Percentiles rank a stretch among this genome's conserved stretches.
Evolutionary conservation across 2,797 vertebrate genomes (phyloP).

Genomic region (Malurus leucopterus): DNA sequence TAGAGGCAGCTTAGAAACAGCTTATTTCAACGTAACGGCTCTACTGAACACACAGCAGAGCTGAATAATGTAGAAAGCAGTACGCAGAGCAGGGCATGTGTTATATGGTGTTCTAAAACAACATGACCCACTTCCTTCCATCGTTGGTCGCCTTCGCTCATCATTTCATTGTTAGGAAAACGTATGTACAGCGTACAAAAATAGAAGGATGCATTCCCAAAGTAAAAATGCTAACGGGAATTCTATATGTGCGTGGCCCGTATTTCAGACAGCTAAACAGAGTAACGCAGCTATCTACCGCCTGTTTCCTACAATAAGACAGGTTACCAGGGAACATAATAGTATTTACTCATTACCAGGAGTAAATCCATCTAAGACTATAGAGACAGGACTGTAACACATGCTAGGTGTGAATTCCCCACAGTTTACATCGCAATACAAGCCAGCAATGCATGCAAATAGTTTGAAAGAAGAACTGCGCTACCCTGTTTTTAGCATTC

Average conservation of each 20-base stretch:
- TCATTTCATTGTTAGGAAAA: not conserved
- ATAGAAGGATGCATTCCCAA: not conserved
- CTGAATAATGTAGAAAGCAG: not conserved
- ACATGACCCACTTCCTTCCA: not conserved
- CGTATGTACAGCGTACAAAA: not conserved
- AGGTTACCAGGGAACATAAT: not conserved
- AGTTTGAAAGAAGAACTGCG: not conserved
- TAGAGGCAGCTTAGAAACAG: not conserved
- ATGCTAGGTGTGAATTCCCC: not conserved
- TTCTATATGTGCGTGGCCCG: rapidly evolving
- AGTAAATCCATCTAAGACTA: not conserved
- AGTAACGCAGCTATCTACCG: not conserved
- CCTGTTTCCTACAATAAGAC: not conserved
- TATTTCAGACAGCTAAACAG: not conserved
- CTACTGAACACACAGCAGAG: not conserved
- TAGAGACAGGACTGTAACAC: not conserved
- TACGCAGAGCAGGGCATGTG: not conserved
- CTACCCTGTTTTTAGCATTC: constrained; percentile 90
- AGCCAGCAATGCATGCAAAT: not conserved
- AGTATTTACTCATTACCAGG: not conserved
- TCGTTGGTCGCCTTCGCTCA: not conserved
- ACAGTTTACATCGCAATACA: not conserved
- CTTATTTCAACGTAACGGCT: not conserved
- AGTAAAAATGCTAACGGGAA: not conserved
- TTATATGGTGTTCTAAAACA: not conserved